Evolutionary conservation across 92 coral and sea anemone genomes (phyloP).

Genomic region (Epizoanthus scotinus): DNA sequence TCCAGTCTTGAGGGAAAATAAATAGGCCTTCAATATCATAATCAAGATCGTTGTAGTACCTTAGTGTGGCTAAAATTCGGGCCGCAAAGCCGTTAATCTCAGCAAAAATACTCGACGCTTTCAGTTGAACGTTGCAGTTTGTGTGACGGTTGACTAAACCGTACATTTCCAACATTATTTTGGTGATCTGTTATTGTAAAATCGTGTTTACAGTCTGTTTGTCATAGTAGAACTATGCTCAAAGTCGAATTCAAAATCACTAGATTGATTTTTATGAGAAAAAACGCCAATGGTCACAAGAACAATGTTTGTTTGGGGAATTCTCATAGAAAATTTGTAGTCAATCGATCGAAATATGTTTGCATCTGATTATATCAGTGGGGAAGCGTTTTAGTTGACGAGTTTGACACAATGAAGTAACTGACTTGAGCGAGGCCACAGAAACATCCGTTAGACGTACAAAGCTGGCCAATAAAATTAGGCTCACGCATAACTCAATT

Average conservation of each 20-base stretch:
- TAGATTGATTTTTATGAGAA: neutral
- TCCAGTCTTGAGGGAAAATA: conserved; percentile 89
- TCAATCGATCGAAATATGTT: neutral
- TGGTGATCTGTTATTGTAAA: conserved; percentile 5
- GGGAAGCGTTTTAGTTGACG: conserved; percentile 6
- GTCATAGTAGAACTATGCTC: conserved; percentile 3
- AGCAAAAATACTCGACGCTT: conserved; percentile 94
- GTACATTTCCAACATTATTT: conserved; percentile 56
- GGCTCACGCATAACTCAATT: conserved; percentile 45
- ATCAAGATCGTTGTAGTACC: conserved; percentile 86
- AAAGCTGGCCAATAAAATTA: conserved; percentile 57
- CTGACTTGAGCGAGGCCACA: conserved; percentile 26
- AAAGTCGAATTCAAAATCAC: neutral
- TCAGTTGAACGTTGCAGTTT: conserved; percentile 65
- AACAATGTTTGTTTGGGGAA: neutral
- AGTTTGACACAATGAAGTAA: conserved; percentile 25
- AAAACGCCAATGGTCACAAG: neutral
- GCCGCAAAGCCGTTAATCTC: conserved; percentile 96
- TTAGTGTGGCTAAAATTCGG: conserved; percentile 79
- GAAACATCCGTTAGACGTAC: conserved; percentile 60
- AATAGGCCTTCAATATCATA: conserved; percentile 85
- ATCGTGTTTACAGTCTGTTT: neutral
- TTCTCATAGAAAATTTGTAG: neutral
- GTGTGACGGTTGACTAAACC: conserved; percentile 87
- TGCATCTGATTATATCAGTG: neutral